These are phyloP conservation scores for Apoda limacodes DNA, from an alignment of 2,888 invertebrate genomes.

Conservation along the genomic window DNA sequence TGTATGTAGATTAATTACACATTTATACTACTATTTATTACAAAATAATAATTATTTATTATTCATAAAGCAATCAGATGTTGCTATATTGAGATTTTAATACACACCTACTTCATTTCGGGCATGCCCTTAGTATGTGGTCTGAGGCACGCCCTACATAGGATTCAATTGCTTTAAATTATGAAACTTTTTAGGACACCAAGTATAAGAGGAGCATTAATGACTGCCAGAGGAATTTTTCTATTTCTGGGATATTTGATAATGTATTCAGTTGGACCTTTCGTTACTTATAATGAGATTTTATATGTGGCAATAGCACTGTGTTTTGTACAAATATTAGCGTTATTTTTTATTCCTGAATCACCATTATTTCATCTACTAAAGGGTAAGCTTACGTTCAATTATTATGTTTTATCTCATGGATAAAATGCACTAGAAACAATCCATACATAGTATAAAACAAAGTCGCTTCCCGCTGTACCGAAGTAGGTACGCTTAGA, in stretches of 20 bases:
- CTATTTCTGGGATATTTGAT: constrained; percentile 28
- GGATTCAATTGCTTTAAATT: too few relatives aligned
- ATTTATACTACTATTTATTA: too few relatives aligned
- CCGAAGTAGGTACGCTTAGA: too few relatives aligned
- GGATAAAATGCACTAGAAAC: too few relatives aligned
- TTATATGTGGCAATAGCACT: constrained; percentile 28
- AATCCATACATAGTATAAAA: neutral
- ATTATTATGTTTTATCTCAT: too few relatives aligned
- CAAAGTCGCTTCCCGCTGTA: neutral
- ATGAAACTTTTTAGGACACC: constrained; percentile 23
- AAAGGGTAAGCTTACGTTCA: constrained; percentile 33
- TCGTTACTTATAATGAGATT: constrained; percentile 27
- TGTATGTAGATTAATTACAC: too few relatives aligned
- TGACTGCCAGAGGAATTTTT: constrained; percentile 28
- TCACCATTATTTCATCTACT: constrained; percentile 32
- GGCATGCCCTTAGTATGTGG: too few relatives aligned
- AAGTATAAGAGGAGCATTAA: constrained; percentile 28
- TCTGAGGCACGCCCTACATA: too few relatives aligned
- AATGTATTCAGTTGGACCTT: constrained; percentile 30
- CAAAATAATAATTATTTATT: too few relatives aligned
- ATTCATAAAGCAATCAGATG: too few relatives aligned
- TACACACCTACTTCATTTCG: too few relatives aligned
- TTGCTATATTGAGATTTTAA: too few relatives aligned
- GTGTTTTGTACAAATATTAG: constrained; percentile 21
- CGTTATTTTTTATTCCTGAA: constrained; percentile 28